Evolutionary conservation across 2,888 invertebrate species (phyloP).

Genomic region (Meteorus cinctellus): DNA sequence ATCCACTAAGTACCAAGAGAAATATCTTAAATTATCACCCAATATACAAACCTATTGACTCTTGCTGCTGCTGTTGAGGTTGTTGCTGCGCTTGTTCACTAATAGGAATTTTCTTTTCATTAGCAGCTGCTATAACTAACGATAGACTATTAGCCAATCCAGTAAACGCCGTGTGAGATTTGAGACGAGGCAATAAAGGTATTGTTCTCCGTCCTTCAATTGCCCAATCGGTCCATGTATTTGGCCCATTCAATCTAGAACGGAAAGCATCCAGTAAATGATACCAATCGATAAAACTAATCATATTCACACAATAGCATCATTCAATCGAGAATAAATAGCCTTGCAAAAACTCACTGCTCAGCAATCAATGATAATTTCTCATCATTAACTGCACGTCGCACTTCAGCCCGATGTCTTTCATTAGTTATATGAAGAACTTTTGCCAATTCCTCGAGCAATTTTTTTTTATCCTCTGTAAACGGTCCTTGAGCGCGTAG

Average conservation of each 20-base stretch:
- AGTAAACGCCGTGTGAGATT: conserved; percentile 89
- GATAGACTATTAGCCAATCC: conserved; percentile 88
- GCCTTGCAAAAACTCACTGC: conserved; percentile 79
- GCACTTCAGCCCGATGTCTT: conserved; percentile 92
- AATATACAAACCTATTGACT: conserved; percentile 38
- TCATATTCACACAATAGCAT: not conserved
- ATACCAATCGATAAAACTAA: conserved; percentile 7
- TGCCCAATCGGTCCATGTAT: conserved; percentile 83
- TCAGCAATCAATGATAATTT: conserved; percentile 91
- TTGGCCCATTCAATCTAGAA: conserved; percentile 74
- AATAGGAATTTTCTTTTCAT: conserved; percentile 76
- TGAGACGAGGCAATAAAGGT: conserved; percentile 88
- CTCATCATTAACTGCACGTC: conserved; percentile 94
- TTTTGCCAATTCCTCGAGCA: conserved; percentile 87
- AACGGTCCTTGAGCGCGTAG: conserved; percentile 94
- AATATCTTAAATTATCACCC: not conserved
- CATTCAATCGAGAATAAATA: not conserved
- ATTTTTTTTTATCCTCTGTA: conserved; percentile 86
- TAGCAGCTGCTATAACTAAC: conserved; percentile 78
- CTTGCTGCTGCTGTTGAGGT: conserved; percentile 23
- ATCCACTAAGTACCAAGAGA: not conserved
- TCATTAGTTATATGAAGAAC: conserved; percentile 91
- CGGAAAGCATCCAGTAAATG: conserved; percentile 67
- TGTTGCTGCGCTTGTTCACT: conserved; percentile 59
- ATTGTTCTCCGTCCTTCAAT: conserved; percentile 89